Base-by-base conservation (phyloP, 1,140 invertebrate genomes). In the Aphelinus atriplicis region DNA sequence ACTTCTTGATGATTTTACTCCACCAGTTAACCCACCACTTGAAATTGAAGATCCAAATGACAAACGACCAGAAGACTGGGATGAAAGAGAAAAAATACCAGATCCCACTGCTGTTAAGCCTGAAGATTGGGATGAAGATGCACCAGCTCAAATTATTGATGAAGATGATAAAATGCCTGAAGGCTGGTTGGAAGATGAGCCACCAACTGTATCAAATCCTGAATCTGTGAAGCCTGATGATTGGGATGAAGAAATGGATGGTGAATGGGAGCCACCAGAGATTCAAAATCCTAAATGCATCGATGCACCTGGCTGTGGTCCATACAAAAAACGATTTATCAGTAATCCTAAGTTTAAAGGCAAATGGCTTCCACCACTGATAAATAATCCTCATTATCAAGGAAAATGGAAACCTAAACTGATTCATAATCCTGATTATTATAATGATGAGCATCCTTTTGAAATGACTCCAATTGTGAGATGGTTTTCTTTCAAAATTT, bases 241-340 rank as follows among this genome's bases (percentile, higher is more conserved):
- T 86, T 99, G 98, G 98, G 98, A 99, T 88, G 92, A 94, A 63
- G 96, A 98, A 78, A 99, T 99, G 93, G 98, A 99, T 89, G 98
- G 98, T 1, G 94, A 96, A 86, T 99, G 98, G 97, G 98, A 99
- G 88, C 93, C 98, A 26, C 95, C 97, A 0, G 89, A 97, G 67
- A 93, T 99, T 50, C 91, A 93, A 75, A 99, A 99, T 89, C 96
- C 97, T 0, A 91, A 90, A n/a, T 99, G 97, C 84, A 90, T 90
- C 79, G 90, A 92, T 77, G 94, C 92, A 7, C 90, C 93, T 3
- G 98, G 98, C 3, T 99, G 98, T 90, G 98, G 98, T 2, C 88
- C 91, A 71, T 99, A 98, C 95, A 93, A 92, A 78, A 89, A 94
- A 62, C 95, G 96, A 10, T 89, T 93, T 78, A 93, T 98, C 57